Conservation (phyloP, 2,797 vertebrate species). For the Xyrichtys novacula region DNA sequence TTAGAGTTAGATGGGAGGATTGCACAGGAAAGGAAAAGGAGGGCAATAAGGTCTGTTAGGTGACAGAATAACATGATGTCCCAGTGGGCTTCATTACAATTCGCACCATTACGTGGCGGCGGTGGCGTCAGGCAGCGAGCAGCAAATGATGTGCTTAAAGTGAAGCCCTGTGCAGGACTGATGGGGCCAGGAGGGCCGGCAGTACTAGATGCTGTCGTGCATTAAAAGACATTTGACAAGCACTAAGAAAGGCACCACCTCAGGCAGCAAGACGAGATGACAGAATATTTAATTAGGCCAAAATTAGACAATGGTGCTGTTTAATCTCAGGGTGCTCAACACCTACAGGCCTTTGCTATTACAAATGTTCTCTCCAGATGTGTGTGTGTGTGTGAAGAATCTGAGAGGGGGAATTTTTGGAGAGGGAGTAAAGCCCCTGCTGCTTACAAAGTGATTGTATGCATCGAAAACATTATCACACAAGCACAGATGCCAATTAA, state of each 20-base stretch:
- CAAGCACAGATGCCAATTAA: slow-evolving; percentile 77
- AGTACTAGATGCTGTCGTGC: slow-evolving; percentile 58
- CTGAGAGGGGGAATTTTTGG: slow-evolving; percentile 36
- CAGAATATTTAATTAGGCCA: slow-evolving; percentile 77
- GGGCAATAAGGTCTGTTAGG: slow-evolving; percentile 56
- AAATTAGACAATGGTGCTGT: slow-evolving; percentile 76
- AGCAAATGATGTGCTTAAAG: slow-evolving; percentile 77
- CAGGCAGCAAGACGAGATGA: slow-evolving; percentile 64
- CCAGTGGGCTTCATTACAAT: slow-evolving; percentile 80
- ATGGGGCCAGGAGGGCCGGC: slow-evolving; percentile 67
- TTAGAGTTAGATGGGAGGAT: slow-evolving; percentile 56
- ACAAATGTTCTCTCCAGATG: slow-evolving; percentile 54
- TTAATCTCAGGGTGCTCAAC: slow-evolving; percentile 69
- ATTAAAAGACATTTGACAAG: slow-evolving; percentile 81
- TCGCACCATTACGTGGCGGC: slow-evolving; percentile 60
- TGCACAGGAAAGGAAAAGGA: slow-evolving; percentile 26
- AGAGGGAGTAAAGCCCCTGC: slow-evolving; percentile 41
- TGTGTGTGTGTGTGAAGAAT: slow-evolving; percentile 29
- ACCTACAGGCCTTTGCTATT: slow-evolving; percentile 68
- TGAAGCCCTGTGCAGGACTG: slow-evolving; percentile 63
- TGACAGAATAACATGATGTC: slow-evolving; percentile 76
- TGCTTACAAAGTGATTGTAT: slow-evolving; percentile 63
- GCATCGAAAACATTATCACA: slow-evolving; percentile 77
- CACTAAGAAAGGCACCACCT: slow-evolving; percentile 67
- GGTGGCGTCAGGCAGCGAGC: slow-evolving; percentile 61